These are phyloP conservation scores for Protobothrops flavoviridis DNA, from an alignment of 2,113 vertebrate species.

Conservation along the genomic window DNA sequence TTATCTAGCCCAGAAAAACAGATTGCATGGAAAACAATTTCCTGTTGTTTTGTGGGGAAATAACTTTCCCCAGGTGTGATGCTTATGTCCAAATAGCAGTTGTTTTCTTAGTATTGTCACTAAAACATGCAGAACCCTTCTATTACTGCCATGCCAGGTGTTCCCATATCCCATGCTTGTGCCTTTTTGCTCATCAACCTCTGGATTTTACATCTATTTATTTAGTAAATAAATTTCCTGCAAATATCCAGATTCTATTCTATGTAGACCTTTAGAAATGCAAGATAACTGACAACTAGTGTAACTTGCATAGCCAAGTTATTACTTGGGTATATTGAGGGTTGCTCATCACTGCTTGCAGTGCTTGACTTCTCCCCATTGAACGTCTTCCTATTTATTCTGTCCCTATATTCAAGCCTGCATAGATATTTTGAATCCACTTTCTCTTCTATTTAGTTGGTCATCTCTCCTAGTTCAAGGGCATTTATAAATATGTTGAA, in stretches of 20 bases:
- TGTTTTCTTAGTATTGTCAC: background rate
- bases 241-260: background rate
- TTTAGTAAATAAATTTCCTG: background rate
- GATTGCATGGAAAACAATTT: background rate
- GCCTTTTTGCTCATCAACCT: background rate
- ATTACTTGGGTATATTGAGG: background rate
- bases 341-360: background rate
- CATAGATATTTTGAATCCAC: background rate
- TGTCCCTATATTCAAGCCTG: background rate
- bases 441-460: background rate
- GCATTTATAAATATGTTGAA: background rate
- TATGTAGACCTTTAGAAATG: background rate
- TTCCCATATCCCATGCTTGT: background rate
- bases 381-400: background rate
- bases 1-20: background rate
- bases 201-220: background rate
- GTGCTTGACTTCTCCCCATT: background rate
- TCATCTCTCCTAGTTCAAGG: background rate
- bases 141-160: background rate
- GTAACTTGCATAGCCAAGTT: background rate
- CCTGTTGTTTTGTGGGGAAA: background rate
- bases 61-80: background rate
- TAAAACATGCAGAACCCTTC: background rate
- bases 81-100: background rate
- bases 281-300: background rate